A percentile compares a stretch with the other conserved stretches of the same genome.
Conservation (phyloP, 2,113 vertebrate genomes). For the Ptilonorhynchus violaceus region DNA sequence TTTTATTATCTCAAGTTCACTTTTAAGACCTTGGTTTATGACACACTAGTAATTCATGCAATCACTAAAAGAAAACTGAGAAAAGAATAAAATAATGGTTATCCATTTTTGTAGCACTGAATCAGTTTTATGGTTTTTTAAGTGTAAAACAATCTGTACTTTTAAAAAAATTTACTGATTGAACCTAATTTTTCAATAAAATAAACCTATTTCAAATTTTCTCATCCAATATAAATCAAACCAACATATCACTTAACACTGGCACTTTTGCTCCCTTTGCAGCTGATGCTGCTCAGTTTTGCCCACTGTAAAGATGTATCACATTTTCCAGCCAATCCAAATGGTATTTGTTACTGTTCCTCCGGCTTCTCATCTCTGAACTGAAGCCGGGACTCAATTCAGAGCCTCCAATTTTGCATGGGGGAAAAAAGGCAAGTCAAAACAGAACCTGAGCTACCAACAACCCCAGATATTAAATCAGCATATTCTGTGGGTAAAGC, state of each 20-base stretch:
- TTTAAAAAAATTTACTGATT: background rate
- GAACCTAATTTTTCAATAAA: background rate
- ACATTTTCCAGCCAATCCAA: background rate
- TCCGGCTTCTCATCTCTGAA: background rate
- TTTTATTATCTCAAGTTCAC: background rate
- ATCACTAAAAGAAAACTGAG: background rate
- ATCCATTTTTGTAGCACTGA: background rate
- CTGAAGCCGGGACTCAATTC: background rate
- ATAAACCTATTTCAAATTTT: background rate
- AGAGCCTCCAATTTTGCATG: background rate
- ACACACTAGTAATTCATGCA: background rate
- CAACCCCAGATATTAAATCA: background rate
- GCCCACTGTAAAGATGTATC: background rate
- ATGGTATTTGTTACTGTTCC: background rate
- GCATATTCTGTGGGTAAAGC: background rate
- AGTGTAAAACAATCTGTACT: background rate
- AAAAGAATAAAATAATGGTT: background rate
- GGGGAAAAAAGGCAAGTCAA: background rate
- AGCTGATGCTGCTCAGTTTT: background rate
- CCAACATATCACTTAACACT: background rate
- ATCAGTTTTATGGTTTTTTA: background rate
- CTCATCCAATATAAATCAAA: background rate
- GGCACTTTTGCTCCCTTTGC: background rate
- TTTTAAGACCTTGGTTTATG: constrained; percentile 1
- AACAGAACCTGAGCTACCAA: background rate